Conservation (phyloP, 2,888 invertebrate genomes). For the Diogma glabrata region DNA sequence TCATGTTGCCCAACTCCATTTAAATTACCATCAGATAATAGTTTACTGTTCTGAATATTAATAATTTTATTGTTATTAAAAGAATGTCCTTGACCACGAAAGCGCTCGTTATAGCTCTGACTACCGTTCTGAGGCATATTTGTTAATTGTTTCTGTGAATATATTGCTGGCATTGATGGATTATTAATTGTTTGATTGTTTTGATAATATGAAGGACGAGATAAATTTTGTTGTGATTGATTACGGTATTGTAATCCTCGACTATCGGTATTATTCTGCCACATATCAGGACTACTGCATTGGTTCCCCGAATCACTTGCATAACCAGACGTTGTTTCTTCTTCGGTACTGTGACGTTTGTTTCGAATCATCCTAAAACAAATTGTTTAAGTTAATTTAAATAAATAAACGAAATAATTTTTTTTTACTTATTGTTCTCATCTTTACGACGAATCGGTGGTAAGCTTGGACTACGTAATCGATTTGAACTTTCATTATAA, state of each 20-base stretch:
- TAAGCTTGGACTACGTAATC: conserved; percentile 50
- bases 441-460: conserved; percentile 46
- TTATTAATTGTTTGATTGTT: background rate
- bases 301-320: conserved; percentile 63
- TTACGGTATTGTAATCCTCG: background rate
- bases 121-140: no score
- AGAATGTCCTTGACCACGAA: conserved; percentile 7
- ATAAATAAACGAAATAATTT: background rate
- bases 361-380: background rate
- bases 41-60: background rate
- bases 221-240: background rate
- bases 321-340: conserved; percentile 75
- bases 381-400: background rate
- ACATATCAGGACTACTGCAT: conserved; percentile 38
- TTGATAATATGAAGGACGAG: background rate
- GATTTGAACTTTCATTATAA: conserved; percentile 11
- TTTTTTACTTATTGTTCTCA: background rate
- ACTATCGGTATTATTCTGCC: conserved; percentile 32
- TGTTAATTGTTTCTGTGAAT: background rate
- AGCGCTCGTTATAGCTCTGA: no score
- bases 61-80: background rate
- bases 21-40: conserved; percentile 6
- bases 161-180: background rate
- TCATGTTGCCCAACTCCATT: conserved; percentile 3
- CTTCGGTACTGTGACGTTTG: conserved; percentile 38